These are phyloP conservation scores for Fregetta grallaria DNA, from an alignment of 2,113 vertebrate species.

Conservation along the genomic window DNA sequence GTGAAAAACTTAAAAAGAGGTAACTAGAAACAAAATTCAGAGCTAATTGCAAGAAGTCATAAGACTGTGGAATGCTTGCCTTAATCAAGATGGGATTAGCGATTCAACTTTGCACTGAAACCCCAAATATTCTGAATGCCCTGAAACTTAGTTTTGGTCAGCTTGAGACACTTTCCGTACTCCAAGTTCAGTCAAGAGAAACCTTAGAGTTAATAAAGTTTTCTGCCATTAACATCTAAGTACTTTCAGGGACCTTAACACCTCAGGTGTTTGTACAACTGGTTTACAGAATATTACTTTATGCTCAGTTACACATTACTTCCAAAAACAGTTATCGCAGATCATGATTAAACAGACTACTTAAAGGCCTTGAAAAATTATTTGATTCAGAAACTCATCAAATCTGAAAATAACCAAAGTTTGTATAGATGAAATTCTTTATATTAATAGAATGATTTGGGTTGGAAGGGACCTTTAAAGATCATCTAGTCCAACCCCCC, in stretches of 20 bases:
- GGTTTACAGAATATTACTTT: neutral
- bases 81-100: neutral
- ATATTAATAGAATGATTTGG: neutral
- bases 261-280: neutral
- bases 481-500: no score
- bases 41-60: neutral
- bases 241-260: neutral
- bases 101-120: neutral
- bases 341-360: neutral
- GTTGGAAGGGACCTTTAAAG: no score
- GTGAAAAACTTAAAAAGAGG: neutral
- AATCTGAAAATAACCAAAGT: neutral
- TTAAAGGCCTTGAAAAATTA: neutral
- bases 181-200: neutral
- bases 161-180: neutral
- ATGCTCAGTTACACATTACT: neutral
- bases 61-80: neutral
- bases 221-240: neutral
- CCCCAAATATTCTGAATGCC: neutral
- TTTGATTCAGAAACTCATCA: neutral
- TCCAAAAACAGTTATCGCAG: neutral
- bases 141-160: neutral
- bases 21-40: neutral
- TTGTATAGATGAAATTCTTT: neutral
- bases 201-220: neutral